Evolutionary conservation across 2,888 invertebrate species (phyloP).

Genomic region (Leistus spinibarbis): DNA sequence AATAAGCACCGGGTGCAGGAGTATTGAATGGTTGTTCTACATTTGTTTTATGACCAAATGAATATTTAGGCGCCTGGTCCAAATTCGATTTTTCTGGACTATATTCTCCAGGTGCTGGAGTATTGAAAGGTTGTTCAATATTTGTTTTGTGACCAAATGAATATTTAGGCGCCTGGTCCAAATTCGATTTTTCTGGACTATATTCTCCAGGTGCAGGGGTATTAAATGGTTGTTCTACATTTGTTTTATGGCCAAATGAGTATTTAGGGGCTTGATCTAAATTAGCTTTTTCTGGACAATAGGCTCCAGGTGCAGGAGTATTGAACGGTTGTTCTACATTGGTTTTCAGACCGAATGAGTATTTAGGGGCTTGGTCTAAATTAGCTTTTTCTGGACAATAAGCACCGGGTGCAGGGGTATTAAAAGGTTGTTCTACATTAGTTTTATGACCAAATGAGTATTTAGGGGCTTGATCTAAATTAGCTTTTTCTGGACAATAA

Average conservation of each 20-base stretch:
- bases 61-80: slow-evolving; percentile 66
- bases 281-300: slow-evolving; percentile 78
- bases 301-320: slow-evolving; percentile 84
- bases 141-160: slow-evolving; percentile 75
- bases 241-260: slow-evolving; percentile 74
- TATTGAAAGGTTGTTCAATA: slow-evolving; percentile 64
- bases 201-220: slow-evolving; percentile 88
- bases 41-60: slow-evolving; percentile 64
- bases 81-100: slow-evolving; percentile 68
- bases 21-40: slow-evolving; percentile 62
- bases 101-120: slow-evolving; percentile 89
- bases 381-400: slow-evolving; percentile 75
- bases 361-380: slow-evolving; percentile 66
- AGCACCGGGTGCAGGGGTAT: slow-evolving; percentile 73
- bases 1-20: slow-evolving; percentile 84
- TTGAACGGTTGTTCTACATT: slow-evolving; percentile 64
- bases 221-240: slow-evolving; percentile 64
- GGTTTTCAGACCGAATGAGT: slow-evolving; percentile 72
- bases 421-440: slow-evolving; percentile 60
- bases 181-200: slow-evolving; percentile 76
- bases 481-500: slow-evolving; percentile 56
- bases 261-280: slow-evolving; percentile 70
- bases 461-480: slow-evolving; percentile 66
- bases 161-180: slow-evolving; percentile 69
- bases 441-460: slow-evolving; percentile 74